phyloP scores from a whole-genome alignment of 2,888 invertebrate species.

The Platynereis dumerilii region DNA sequence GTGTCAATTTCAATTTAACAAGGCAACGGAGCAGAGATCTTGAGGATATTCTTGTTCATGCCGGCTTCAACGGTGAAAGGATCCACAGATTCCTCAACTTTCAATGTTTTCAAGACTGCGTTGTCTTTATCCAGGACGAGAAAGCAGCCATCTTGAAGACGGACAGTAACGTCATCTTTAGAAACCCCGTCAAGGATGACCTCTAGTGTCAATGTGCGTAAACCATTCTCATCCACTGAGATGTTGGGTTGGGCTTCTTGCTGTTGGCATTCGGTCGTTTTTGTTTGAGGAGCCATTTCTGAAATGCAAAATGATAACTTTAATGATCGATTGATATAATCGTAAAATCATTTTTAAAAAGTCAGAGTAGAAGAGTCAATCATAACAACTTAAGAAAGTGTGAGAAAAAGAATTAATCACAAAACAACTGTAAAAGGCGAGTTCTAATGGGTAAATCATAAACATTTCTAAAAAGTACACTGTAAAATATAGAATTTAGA shows the following conservation, averaged over 20 bases:
- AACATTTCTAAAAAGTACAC: too few species aligned
- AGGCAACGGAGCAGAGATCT: conserved; percentile 55
- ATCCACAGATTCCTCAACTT: conserved; percentile 57
- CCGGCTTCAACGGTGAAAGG: conserved; percentile 57
- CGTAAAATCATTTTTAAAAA: too few species aligned
- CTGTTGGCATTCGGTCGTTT: background rate
- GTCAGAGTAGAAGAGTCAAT: too few species aligned
- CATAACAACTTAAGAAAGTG: too few species aligned
- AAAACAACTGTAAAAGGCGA: too few species aligned
- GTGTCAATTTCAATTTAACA: too few species aligned
- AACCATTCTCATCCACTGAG: conserved; percentile 1
- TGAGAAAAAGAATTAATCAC: too few species aligned
- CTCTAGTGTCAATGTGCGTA: conserved; percentile 6
- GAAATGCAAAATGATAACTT: too few species aligned
- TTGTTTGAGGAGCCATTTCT: conserved; percentile 18
- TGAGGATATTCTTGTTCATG: conserved; percentile 55
- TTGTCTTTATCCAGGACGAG: conserved; percentile 12
- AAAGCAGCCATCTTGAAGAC: conserved; percentile 20
- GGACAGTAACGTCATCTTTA: conserved; percentile 24
- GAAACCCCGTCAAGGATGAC: conserved; percentile 17
- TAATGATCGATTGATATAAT: too few species aligned
- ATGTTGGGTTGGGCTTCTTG: background rate
- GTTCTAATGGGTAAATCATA: too few species aligned
- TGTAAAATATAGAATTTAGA: too few species aligned
- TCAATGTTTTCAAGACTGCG: conserved; percentile 36